Conservation (phyloP, 2,797 vertebrate genomes). For the Sebastes itinus region DNA sequence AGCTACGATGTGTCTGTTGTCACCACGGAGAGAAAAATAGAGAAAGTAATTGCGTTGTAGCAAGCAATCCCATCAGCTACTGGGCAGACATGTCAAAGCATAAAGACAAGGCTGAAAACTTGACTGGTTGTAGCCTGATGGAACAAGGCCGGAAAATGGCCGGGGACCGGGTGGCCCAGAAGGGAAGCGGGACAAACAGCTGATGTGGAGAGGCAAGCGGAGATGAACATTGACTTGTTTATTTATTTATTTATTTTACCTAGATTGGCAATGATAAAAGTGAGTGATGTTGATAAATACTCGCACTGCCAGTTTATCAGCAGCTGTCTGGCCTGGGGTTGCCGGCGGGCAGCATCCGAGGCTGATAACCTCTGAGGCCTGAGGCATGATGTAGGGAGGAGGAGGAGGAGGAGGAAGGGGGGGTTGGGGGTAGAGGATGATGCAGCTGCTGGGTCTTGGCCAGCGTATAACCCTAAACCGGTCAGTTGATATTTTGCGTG, state of each 20-base stretch:
- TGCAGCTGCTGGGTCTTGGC: constrained; percentile 48
- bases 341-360: constrained; percentile 65
- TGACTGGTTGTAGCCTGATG: constrained; percentile 60
- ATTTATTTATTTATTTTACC: constrained; percentile 50
- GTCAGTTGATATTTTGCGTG: constrained; percentile 44
- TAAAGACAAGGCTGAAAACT: constrained; percentile 69
- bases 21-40: constrained; percentile 61
- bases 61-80: constrained; percentile 73
- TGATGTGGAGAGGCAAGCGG: constrained; percentile 57
- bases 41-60: constrained; percentile 76
- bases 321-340: constrained; percentile 74
- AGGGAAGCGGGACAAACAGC: constrained; percentile 55
- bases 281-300: constrained; percentile 81
- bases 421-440: not conserved
- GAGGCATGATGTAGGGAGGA: constrained; percentile 60
- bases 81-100: constrained; percentile 71
- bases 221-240: constrained; percentile 68
- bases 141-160: constrained; percentile 51
- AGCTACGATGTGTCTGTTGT: constrained; percentile 43
- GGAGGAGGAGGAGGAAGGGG: constrained; percentile 6
- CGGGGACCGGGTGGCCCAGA: constrained; percentile 47
- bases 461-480: constrained; percentile 27
- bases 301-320: constrained; percentile 76
- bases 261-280: constrained; percentile 77
- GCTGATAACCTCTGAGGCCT: constrained; percentile 76